Evolutionary conservation across 2,888 invertebrate genomes (phyloP).

Genomic region (Tinea pellionella): DNA sequence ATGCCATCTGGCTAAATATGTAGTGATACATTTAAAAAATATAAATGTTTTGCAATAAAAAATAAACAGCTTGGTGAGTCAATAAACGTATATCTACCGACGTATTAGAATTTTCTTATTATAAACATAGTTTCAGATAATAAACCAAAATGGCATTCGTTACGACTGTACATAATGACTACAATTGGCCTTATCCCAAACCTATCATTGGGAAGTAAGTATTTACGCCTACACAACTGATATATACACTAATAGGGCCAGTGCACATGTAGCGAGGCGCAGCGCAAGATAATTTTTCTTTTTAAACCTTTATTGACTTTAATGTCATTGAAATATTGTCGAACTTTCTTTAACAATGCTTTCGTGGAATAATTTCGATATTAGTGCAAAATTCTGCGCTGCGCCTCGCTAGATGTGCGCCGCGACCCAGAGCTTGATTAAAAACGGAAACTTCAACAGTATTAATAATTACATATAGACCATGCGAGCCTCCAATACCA

Average conservation of each 20-base stretch:
- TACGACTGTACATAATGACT: constrained; percentile 61
- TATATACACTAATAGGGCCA: neutral
- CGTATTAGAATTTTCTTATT: neutral
- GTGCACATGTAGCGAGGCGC: too few relatives aligned
- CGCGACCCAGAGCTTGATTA: too few relatives aligned
- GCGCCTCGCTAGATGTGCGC: too few relatives aligned
- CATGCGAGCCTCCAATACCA: constrained; percentile 69
- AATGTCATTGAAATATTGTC: too few relatives aligned
- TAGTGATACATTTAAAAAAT: constrained; percentile 59
- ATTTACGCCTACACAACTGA: neutral
- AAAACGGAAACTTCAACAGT: too few relatives aligned
- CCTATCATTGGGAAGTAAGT: constrained; percentile 66
- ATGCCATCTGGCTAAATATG: constrained; percentile 56
- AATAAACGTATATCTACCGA: neutral
- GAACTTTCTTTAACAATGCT: too few relatives aligned
- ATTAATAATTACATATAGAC: too few relatives aligned
- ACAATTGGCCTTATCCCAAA: constrained; percentile 71
- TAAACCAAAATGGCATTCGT: constrained; percentile 47
- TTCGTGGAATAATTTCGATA: too few relatives aligned
- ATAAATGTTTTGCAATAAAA: constrained; percentile 21
- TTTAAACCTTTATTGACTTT: too few relatives aligned
- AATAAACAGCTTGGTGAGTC: neutral
- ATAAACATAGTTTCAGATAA: neutral
- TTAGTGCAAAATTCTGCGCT: too few relatives aligned
- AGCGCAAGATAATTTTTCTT: too few relatives aligned